Evolutionary conservation across 2,113 vertebrate genomes (phyloP), one percentile per base, ranked within the genome.

Genomic region (Gracilinanus agilis): DNA sequence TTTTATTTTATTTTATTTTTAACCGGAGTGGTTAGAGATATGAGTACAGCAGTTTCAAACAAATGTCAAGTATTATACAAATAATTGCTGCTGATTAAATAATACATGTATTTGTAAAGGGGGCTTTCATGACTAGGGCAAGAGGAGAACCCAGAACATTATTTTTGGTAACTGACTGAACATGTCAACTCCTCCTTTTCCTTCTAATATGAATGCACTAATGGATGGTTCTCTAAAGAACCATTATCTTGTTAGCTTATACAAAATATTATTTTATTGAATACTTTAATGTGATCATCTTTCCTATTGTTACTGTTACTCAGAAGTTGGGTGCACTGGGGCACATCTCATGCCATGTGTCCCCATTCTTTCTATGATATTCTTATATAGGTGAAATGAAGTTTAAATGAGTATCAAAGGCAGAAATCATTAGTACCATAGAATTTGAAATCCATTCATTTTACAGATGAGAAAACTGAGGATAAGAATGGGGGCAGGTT

Each of bases 191-290:
- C 55, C 95, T 90, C 24, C 25, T 92, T 90, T 93, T 54, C 93
- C 12, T 58, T 16, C 55, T 94, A 83, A 67, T 16, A 24, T 89
- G 94, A 92, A 94, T 93, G 8, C 0, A 93, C 21, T 90, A 94
- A 93, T 91, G 89, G 88, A 44, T 34, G 7, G 19, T 21, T n/a
- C 24, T 88, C 61, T 53, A 29, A 90, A 95, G 91, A 92, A 44
- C 13, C 13, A n/a, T 92, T 9, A 25, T 8, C 61, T 44, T 55
- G 90, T 24, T 91, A 93, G 8, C 9, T 83, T 56, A n/a, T 89
- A 0, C 0, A 54, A 93, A 56, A 90, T 90, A 4, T 27, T 90
- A 12, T 7, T 95, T 92, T 55, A 44, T 89, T 94, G 94, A 11
- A 8, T 90, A 91, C 3, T 53, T 88, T 83, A 24, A 93, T 89